These are phyloP conservation scores for Neodiprion fabricii DNA, from an alignment of 1,140 invertebrate genomes.

Conservation along the genomic window DNA sequence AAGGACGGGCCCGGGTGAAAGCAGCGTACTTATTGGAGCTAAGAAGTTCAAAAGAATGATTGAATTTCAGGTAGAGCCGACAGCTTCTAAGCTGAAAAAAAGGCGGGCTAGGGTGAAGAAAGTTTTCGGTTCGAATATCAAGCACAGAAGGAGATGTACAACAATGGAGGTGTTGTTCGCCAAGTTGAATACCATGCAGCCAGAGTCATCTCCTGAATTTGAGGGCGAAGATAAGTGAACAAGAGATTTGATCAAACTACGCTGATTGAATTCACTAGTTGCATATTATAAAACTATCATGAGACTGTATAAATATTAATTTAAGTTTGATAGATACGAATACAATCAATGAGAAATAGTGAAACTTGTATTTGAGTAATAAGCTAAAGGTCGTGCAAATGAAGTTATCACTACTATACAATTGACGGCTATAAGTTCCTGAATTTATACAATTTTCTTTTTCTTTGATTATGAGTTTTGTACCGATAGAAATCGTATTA, in stretches of 20 bases:
- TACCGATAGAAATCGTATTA: too few species aligned
- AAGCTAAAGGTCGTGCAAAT: too few species aligned
- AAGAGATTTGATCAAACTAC: not conserved
- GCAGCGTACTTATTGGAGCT: conserved; percentile 40
- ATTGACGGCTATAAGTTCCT: too few species aligned
- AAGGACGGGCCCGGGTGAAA: conserved; percentile 37
- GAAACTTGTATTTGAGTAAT: too few species aligned
- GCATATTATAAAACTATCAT: too few species aligned
- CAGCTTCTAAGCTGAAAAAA: conserved; percentile 49
- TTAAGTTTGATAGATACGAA: too few species aligned
- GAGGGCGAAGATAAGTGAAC: conserved; percentile 24
- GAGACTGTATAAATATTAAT: too few species aligned
- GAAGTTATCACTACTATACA: too few species aligned
- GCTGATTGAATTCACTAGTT: too few species aligned
- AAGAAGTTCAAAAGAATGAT: conserved; percentile 52
- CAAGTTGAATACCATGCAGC: conserved; percentile 45
- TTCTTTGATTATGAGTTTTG: too few species aligned
- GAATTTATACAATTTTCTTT: too few species aligned
- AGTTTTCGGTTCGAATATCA: conserved; percentile 43
- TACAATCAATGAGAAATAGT: too few species aligned
- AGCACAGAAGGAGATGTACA: conserved; percentile 9
- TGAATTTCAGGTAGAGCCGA: conserved; percentile 39
- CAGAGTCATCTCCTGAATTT: conserved; percentile 28
- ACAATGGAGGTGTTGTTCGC: conserved; percentile 49
- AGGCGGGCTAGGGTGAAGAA: conserved; percentile 49